Percentiles rank a stretch among this genome's conserved stretches.
Conservation (phyloP, 1,140 invertebrate species). For the Pantala flavescens region DNA sequence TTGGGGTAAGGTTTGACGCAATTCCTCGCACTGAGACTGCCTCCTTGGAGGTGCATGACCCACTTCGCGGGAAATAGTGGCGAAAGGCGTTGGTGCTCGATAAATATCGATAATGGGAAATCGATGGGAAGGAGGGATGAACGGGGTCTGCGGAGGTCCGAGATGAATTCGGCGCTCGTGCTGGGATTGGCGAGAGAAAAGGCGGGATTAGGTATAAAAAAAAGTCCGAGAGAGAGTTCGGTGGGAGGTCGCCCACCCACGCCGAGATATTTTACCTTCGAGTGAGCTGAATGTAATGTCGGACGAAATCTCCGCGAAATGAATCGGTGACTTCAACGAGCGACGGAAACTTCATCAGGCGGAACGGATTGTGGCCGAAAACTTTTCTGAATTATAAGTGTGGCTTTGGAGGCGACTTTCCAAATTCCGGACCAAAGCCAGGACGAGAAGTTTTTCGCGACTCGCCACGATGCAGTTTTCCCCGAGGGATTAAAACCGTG, state of each 20-base stretch:
- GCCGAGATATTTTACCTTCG: too few species aligned
- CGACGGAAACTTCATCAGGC: neutral
- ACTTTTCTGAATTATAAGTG: neutral
- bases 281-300: too few species aligned
- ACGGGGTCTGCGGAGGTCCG: neutral
- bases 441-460: too few species aligned
- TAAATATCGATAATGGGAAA: constrained; percentile 11
- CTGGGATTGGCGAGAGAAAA: neutral
- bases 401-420: too few species aligned
- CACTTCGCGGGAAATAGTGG: neutral
- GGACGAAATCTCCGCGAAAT: neutral
- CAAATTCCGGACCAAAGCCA: too few species aligned
- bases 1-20: too few species aligned
- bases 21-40: too few species aligned
- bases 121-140: neutral
- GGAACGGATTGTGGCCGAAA: neutral
- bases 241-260: too few species aligned
- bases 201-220: neutral
- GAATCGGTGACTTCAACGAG: neutral
- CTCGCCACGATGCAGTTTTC: too few species aligned
- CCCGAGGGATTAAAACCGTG: too few species aligned
- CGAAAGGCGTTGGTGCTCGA: neutral
- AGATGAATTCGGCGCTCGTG: neutral
- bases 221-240: too few species aligned
- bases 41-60: neutral